These are phyloP conservation scores for Cyanoramphus novaezelandiae DNA, from an alignment of 2,113 vertebrate species.

Conservation along the genomic window DNA sequence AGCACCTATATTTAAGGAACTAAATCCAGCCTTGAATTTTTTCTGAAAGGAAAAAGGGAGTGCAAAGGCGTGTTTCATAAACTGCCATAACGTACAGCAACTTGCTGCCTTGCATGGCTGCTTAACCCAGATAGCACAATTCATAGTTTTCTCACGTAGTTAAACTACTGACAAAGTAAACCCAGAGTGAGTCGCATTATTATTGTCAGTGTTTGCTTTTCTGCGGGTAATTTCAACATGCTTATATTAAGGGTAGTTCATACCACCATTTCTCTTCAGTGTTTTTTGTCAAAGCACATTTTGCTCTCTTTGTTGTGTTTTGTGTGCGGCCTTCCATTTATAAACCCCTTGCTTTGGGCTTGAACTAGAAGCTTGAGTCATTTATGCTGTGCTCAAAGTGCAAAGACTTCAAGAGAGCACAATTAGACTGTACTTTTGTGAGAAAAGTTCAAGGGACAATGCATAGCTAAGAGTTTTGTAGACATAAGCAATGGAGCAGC, in stretches of 20 bases:
- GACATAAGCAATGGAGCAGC: background rate
- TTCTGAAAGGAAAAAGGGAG: background rate
- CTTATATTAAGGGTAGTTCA: background rate
- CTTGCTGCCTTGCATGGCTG: background rate
- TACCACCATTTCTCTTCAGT: background rate
- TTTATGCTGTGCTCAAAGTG: background rate
- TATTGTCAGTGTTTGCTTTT: background rate
- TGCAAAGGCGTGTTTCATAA: background rate
- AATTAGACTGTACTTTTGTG: background rate
- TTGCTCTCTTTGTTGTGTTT: background rate
- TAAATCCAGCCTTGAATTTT: background rate
- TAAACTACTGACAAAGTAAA: background rate
- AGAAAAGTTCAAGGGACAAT: background rate
- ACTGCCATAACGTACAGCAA: background rate
- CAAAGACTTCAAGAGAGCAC: background rate
- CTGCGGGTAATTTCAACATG: background rate
- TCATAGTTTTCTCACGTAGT: background rate
- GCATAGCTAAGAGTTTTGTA: background rate
- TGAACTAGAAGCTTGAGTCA: background rate
- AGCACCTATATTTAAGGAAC: background rate
- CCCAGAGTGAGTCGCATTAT: background rate
- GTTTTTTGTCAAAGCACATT: background rate
- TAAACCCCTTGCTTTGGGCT: background rate
- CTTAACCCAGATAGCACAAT: background rate
- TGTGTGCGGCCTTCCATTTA: background rate